These are phyloP conservation scores for Scelioninae gen. 1 DNA, from an alignment of 2,888 invertebrate species.

Conservation along the genomic window DNA sequence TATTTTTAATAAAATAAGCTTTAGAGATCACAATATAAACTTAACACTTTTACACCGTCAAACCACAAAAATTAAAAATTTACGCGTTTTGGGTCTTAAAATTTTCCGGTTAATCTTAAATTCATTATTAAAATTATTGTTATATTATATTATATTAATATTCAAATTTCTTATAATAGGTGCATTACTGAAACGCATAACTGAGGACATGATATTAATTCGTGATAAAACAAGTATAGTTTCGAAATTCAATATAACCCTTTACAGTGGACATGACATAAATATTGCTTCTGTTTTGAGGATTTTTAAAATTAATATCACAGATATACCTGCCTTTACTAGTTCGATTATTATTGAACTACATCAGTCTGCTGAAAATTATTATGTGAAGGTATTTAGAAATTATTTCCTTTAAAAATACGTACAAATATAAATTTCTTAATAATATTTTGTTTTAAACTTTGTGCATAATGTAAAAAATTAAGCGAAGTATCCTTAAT, in stretches of 20 bases:
- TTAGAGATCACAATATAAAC: too few relatives aligned
- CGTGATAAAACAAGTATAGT: background rate
- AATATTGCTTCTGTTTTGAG: background rate
- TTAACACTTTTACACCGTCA: too few relatives aligned
- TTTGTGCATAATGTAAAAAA: too few relatives aligned
- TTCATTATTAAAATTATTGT: too few relatives aligned
- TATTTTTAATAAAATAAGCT: too few relatives aligned
- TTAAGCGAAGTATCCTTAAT: too few relatives aligned
- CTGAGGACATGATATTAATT: background rate
- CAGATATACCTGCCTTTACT: background rate
- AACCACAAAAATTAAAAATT: too few relatives aligned
- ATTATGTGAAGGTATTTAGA: background rate
- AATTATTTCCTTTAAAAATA: too few relatives aligned
- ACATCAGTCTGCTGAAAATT: background rate
- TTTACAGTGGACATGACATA: background rate
- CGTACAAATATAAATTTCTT: too few relatives aligned
- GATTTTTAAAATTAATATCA: background rate
- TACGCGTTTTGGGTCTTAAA: too few relatives aligned
- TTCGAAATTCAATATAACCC: background rate
- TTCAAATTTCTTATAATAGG: background rate
- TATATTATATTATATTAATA: background rate
- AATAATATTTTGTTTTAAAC: too few relatives aligned
- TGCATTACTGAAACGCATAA: background rate
- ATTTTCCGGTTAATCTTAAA: too few relatives aligned
- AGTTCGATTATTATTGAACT: background rate